Base-by-base conservation (phyloP, 2,888 invertebrate species). In the Diabrotica balteata region DNA sequence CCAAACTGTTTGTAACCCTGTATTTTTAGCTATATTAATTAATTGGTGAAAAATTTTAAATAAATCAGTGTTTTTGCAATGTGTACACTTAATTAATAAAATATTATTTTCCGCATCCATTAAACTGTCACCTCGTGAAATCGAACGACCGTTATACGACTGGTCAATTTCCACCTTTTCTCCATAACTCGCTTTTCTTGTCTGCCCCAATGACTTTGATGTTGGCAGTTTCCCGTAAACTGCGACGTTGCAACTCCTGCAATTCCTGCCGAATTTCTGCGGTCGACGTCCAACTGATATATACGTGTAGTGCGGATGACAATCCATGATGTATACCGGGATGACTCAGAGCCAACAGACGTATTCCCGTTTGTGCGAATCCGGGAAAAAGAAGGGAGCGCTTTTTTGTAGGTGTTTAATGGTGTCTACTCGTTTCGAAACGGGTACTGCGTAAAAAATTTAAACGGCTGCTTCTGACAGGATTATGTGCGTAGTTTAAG, bases 281-380 rank as follows among this genome's bases (percentile, higher is more conserved):
- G 62, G 55, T 45, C 65, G 76, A 77, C 75, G 67, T 70, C 60
- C 63, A 58, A 71, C 74, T 80, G 80, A 80, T 80, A 78, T 79
- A 80, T 80, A 76, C 72, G 72, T 72, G 74, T 52, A 70, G 72
- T 80, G 79, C 64, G 69, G 68, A 66, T 78, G 80, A 80, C 80
- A 76, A 78, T 76, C 77, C 78, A 78, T 79, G 78, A 80, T 77
- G 77, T 80, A 79, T 79, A 77, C 49, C 58, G 77, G 75, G 78
- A 79, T 80, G 80, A 80, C 76, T 80, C 80, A 79, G 67, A 55
- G 45, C 44, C 32, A 58, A 50, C 58, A 53, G 52, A 50, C 67
- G 64, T 54, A 57, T 64, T 59, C 66, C 64, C 53, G 58, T 60
- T 47, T 52, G 62, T 65, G 53, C 47, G 67, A 63, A 55, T 63